phyloP scores from a whole-genome alignment of 2,888 invertebrate genomes.

The Hyles lineata region DNA sequence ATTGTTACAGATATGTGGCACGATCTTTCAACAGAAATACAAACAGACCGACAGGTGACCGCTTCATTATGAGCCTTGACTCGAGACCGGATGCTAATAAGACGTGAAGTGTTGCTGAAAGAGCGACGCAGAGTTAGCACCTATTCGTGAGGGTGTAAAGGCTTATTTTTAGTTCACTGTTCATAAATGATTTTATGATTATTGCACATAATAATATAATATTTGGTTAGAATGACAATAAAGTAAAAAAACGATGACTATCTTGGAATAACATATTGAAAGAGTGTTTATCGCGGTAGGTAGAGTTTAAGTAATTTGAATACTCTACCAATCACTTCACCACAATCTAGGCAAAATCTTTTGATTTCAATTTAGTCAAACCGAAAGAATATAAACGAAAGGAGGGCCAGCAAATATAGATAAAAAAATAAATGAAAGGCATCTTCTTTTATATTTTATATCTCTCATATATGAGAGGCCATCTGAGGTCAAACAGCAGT shows the following conservation, averaged over 20 bases:
- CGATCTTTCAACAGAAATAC: slow-evolving; percentile 54
- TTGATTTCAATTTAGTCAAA: no score
- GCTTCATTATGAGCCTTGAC: slow-evolving; percentile 64
- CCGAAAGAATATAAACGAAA: no score
- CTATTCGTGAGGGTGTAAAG: slow-evolving; percentile 46
- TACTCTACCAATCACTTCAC: neutral
- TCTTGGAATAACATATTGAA: neutral
- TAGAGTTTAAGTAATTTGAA: neutral
- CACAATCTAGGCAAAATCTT: no score
- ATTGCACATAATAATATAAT: slow-evolving; percentile 3
- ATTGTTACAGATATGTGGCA: slow-evolving; percentile 68
- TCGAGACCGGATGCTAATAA: slow-evolving; percentile 60
- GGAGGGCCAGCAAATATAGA: no score
- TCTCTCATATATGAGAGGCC: no score
- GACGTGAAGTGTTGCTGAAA: slow-evolving; percentile 60
- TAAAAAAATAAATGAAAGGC: no score
- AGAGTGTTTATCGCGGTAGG: neutral
- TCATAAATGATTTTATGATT: neutral
- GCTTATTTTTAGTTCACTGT: slow-evolving; percentile 44
- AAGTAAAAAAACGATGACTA: neutral
- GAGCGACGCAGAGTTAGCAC: slow-evolving; percentile 60
- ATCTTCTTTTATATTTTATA: no score
- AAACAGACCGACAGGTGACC: slow-evolving; percentile 61
- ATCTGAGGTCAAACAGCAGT: no score
- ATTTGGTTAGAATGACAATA: slow-evolving; percentile 10